Percentiles rank a stretch among this genome's conserved stretches.
phyloP scores from a whole-genome alignment of 1,140 invertebrate genomes.

The Leucophenga varia region DNA sequence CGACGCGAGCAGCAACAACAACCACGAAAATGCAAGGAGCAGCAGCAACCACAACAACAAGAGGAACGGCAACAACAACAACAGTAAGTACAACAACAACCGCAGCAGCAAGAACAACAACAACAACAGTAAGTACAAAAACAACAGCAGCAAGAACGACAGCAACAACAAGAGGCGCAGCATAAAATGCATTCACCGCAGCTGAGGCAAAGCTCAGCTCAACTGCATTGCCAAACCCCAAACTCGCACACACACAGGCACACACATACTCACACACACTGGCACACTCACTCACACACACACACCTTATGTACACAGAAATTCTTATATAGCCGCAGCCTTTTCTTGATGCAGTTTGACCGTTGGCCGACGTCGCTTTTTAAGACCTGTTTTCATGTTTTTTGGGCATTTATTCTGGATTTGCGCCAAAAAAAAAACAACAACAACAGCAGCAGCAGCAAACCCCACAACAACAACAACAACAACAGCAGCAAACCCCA shows the following conservation, averaged over 20 bases:
- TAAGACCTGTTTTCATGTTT: slow-evolving; percentile 49
- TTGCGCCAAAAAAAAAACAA: slow-evolving; percentile 37
- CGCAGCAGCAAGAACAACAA: no score
- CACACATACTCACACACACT: slow-evolving; percentile 12
- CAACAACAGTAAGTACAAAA: no score
- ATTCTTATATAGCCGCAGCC: slow-evolving; percentile 30
- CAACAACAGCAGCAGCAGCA: no score
- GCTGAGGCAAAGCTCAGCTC: slow-evolving; percentile 27
- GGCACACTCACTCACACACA: slow-evolving; percentile 3
- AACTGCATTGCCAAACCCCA: slow-evolving; percentile 47
- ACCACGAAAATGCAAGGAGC: slow-evolving; percentile 33
- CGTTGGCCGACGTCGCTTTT: slow-evolving; percentile 35
- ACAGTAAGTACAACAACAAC: no score
- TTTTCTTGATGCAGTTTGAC: slow-evolving; percentile 46
- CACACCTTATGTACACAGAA: slow-evolving; percentile 1
- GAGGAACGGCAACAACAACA: slow-evolving; percentile 7
- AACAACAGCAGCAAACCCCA: no score
- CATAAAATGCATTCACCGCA: slow-evolving; percentile 46
- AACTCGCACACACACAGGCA: slow-evolving; percentile 17
- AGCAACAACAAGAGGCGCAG: no score
- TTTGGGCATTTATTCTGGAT: slow-evolving; percentile 53
- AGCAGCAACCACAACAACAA: slow-evolving; percentile 8
- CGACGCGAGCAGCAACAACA: slow-evolving; percentile 11
- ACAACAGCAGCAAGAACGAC: no score
- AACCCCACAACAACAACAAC: no score